phyloP scores from a whole-genome alignment of 1,140 invertebrate species.

The Bombus superbus region DNA sequence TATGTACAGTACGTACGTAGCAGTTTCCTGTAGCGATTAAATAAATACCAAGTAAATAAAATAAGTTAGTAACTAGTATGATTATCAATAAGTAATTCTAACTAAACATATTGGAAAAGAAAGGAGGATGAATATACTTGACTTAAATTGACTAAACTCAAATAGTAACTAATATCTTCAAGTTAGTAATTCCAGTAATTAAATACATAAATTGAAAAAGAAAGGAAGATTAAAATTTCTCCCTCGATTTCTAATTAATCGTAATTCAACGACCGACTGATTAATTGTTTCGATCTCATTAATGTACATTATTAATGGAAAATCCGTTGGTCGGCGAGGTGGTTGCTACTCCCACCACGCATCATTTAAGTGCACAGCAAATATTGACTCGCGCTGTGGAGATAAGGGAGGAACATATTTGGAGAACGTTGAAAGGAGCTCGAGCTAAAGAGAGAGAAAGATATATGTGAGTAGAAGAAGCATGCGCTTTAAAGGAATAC shows the following conservation, averaged over 20 bases:
- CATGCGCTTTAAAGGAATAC: slow-evolving; percentile 9
- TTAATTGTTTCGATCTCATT: slow-evolving; percentile 6
- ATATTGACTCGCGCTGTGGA: slow-evolving; percentile 27
- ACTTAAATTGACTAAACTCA: too few relatives aligned
- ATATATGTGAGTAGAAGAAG: background rate
- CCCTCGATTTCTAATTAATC: background rate
- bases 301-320: slow-evolving; percentile 8
- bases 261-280: too few relatives aligned
- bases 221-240: too few relatives aligned
- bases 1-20: background rate
- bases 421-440: slow-evolving; percentile 10
- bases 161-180: too few relatives aligned
- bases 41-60: too few relatives aligned
- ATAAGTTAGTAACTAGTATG: background rate
- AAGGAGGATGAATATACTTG: too few relatives aligned
- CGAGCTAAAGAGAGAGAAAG: background rate
- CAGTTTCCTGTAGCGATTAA: too few relatives aligned
- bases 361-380: slow-evolving; percentile 14
- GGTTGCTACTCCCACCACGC: too few relatives aligned
- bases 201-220: background rate
- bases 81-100: background rate
- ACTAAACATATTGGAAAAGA: background rate
- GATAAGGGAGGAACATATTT: slow-evolving; percentile 23
- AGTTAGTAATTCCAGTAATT: too few relatives aligned
- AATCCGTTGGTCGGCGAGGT: background rate